phyloP scores from a whole-genome alignment of 1,140 invertebrate genomes.

The Chymomyza costata region DNA sequence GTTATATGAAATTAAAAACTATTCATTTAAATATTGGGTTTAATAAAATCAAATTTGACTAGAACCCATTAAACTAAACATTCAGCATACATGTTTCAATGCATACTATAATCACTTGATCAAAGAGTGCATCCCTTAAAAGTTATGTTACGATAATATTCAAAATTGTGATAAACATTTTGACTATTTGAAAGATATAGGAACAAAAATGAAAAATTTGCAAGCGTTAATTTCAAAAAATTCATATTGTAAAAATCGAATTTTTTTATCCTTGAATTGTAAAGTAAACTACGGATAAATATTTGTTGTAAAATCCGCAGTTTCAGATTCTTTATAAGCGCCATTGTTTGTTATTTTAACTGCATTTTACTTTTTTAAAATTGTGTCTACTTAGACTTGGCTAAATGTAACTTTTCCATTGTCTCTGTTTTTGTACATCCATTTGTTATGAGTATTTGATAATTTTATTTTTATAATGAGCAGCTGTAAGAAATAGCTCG shows the following conservation, averaged over 20 bases:
- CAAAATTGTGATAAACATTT: slow-evolving; percentile 68
- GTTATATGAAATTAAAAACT: slow-evolving; percentile 27
- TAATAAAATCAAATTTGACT: slow-evolving; percentile 42
- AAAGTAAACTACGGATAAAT: slow-evolving; percentile 41
- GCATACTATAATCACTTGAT: too few relatives aligned
- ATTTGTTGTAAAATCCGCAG: slow-evolving; percentile 56
- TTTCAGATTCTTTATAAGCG: neutral
- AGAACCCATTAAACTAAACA: slow-evolving; percentile 29
- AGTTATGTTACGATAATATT: slow-evolving; percentile 39
- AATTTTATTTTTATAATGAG: too few relatives aligned
- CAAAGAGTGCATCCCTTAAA: slow-evolving; percentile 22
- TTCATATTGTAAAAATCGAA: slow-evolving; percentile 12
- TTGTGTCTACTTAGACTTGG: too few relatives aligned
- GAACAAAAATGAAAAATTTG: slow-evolving; percentile 30
- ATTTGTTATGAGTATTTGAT: too few relatives aligned
- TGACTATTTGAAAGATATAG: slow-evolving; percentile 47
- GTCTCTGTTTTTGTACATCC: too few relatives aligned
- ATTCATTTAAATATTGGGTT: slow-evolving; percentile 22
- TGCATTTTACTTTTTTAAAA: slow-evolving; percentile 21
- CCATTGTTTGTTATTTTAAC: slow-evolving; percentile 25
- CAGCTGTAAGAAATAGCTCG: too few relatives aligned
- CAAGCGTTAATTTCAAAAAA: slow-evolving; percentile 21
- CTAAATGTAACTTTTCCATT: slow-evolving; percentile 6
- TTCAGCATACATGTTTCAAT: slow-evolving; percentile 40
- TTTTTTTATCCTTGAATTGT: slow-evolving; percentile 25